A percentile compares a stretch with the other conserved stretches of the same genome.
These are phyloP conservation scores for Boulengeromyrus knoepffleri DNA, from an alignment of 2,113 vertebrate species.

Conservation along the genomic window DNA sequence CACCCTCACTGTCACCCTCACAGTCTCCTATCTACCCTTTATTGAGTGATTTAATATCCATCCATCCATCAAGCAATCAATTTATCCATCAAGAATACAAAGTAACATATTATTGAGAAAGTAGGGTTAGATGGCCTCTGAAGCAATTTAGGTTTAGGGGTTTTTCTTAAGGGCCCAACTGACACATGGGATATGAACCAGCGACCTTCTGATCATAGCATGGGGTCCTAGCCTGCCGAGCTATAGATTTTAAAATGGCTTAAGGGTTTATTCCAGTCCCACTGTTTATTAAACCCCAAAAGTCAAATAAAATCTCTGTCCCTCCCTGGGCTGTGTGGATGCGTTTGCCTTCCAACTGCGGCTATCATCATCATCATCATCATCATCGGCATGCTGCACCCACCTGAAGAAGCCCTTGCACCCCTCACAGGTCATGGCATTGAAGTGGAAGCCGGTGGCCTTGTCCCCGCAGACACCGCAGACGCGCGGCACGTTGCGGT, in stretches of 20 bases:
- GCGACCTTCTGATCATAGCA: background rate
- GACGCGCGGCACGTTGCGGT: constrained; percentile 59
- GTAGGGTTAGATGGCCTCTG: background rate
- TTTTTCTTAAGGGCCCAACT: background rate
- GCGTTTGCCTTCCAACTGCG: background rate
- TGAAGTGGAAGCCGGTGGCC: constrained; percentile 75
- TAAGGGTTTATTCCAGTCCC: background rate
- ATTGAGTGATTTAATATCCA: background rate
- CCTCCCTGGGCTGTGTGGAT: background rate
- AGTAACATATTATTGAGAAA: too few species aligned
- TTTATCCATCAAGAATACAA: too few species aligned
- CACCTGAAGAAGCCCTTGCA: constrained; percentile 80
- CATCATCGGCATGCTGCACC: background rate
- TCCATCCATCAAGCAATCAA: background rate
- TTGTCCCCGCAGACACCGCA: constrained; percentile 72
- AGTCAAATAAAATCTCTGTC: background rate
- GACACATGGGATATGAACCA: background rate
- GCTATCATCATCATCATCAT: background rate
- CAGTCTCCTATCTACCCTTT: background rate
- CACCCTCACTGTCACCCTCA: background rate
- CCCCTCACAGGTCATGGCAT: constrained; percentile 76
- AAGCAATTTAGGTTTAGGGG: background rate
- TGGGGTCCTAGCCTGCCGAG: background rate
- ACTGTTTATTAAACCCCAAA: background rate
- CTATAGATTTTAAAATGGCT: background rate